Evolutionary conservation across 2,797 vertebrate genomes (phyloP).

Genomic region (Tapera naevia): DNA sequence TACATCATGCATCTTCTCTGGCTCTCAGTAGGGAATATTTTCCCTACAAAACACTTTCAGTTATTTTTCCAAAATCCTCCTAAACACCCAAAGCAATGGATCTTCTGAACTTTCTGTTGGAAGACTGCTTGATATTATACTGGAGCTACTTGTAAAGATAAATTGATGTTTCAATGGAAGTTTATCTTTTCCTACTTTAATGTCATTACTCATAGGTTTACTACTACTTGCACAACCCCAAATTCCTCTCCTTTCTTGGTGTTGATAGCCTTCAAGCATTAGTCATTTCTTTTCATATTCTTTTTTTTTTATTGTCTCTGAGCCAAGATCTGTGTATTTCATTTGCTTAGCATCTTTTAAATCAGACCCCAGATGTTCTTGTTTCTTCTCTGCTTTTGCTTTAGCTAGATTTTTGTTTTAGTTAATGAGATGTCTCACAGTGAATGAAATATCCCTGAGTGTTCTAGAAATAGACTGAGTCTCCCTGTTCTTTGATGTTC

Average conservation of each 20-base stretch:
- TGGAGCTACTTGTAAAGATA: conserved; percentile 49
- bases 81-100: neutral
- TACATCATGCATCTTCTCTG: conserved; percentile 34
- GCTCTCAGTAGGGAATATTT: conserved; percentile 12
- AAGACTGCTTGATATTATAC: neutral
- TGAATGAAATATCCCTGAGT: neutral
- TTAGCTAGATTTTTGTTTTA: conserved; percentile 11
- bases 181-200: conserved; percentile 49
- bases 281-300: conserved; percentile 20
- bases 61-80: conserved; percentile 25
- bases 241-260: conserved; percentile 56
- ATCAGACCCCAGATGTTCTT: neutral
- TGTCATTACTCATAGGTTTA: conserved; percentile 33
- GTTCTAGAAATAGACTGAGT: neutral
- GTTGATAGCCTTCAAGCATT: conserved; percentile 36
- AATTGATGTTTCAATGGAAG: conserved; percentile 31
- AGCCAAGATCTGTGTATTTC: conserved; percentile 10
- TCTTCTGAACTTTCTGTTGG: conserved; percentile 33
- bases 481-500: neutral
- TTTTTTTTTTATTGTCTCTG: neutral
- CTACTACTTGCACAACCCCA: conserved; percentile 36
- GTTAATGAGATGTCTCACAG: conserved; percentile 3
- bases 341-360: conserved; percentile 1
- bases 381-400: conserved; percentile 26
- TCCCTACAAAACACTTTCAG: neutral